Base-by-base conservation (phyloP, 2,888 invertebrate species). In the Tanypteryx hageni region DNA sequence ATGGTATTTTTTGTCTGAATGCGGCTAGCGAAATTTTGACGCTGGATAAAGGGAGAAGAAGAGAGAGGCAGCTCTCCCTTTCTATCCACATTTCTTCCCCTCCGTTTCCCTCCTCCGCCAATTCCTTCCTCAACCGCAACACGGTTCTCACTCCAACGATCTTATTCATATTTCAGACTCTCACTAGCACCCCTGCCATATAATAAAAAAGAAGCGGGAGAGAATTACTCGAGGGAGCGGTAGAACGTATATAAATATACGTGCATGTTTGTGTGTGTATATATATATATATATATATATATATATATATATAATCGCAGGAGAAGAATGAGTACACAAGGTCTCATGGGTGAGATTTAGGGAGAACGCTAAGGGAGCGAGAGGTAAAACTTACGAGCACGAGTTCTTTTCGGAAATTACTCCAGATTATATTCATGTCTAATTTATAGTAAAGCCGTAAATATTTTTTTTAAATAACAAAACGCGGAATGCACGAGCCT, bases 361-460 rank as follows among this genome's bases (percentile, higher is more conserved):
- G 76, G 76, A 76, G 76, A 68, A 22, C 22, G n/a, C 64, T 44
- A 44, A 44, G 22, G 18, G 76, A 27, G 76, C 27, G 14, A 76
- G 76, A 76, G 76, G 76, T 76, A 27, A 76, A 76, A 13, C 68
- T 68, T 68, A 68, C 68, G 68, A 68, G 22, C n/a, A 2, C 22
- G 76, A 27, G 76, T 27, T 76, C 27, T 76, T 76, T 76, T 27
- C 76, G 76, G 76, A 76, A 76, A 76, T 76, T 76, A 76, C 76
- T 76, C 13, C 76, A 76, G 76, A 76, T 76, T 76, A 68, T n/a
- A n/a, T 68, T 68, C 68, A 27, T 76, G 27, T 76, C 76, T n/a
- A 76, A 76, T 76, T 76, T 76, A 76, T 76, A 76, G 76, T 76
- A 11, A 76, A 76, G 76, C 13, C 76, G 76, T 76, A 76, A 76